Evolutionary conservation across 2,888 invertebrate species (phyloP).

Genomic region (Eupithecia abbreviata): DNA sequence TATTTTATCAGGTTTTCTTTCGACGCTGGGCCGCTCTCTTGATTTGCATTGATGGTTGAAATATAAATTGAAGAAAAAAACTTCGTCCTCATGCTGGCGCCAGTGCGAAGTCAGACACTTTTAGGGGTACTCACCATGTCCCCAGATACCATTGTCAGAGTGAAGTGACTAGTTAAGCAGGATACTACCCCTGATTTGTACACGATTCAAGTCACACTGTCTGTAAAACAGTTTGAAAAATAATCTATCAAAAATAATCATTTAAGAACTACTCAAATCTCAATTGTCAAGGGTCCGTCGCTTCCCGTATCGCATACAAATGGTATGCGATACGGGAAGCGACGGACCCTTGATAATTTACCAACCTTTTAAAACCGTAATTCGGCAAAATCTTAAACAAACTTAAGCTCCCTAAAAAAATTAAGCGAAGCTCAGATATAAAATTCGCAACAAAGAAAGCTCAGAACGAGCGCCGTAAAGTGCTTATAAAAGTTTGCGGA

Average conservation of each 20-base stretch:
- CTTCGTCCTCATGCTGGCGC: neutral
- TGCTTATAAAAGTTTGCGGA: conserved; percentile 40
- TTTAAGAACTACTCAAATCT: neutral
- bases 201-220: too few species aligned
- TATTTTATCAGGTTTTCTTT: conserved; percentile 51
- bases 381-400: neutral
- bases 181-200: too few species aligned
- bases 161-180: too few species aligned
- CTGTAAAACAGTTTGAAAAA: too few species aligned
- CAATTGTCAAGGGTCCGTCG: too few species aligned
- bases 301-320: too few species aligned
- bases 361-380: neutral
- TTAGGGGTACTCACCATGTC: too few species aligned
- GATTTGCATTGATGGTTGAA: neutral
- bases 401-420: neutral
- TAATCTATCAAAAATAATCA: too few species aligned
- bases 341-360: neutral
- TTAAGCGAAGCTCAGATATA: conserved; percentile 22
- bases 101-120: too few species aligned
- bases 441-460: conserved; percentile 31
- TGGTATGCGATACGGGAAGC: neutral
- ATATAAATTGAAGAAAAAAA: neutral
- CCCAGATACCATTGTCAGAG: too few species aligned
- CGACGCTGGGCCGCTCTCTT: neutral
- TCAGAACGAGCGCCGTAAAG: conserved; percentile 25